These are phyloP conservation scores for Cerastis leucographa DNA, from an alignment of 2,888 invertebrate genomes.

Conservation along the genomic window DNA sequence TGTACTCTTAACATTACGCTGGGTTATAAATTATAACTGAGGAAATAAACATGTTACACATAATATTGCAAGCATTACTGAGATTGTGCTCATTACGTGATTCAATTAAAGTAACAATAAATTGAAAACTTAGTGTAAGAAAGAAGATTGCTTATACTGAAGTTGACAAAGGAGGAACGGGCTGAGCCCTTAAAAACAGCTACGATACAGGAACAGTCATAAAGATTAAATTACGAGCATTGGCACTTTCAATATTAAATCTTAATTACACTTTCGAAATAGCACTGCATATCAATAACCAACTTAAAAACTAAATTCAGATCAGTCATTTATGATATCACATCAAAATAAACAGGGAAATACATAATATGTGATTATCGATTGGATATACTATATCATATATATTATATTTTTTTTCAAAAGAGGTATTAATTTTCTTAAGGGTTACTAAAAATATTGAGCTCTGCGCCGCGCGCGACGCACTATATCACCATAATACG, in stretches of 20 bases:
- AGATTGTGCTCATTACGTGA: conserved; percentile 90
- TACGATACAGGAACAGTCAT: conserved; percentile 89
- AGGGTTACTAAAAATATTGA: conserved; percentile 91
- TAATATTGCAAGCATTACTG: conserved; percentile 91
- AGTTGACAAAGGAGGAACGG: conserved; percentile 73
- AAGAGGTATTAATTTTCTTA: conserved; percentile 91
- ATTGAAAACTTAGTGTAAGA: conserved; percentile 80
- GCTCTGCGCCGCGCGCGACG: conserved; percentile 88
- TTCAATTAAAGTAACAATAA: conserved; percentile 79
- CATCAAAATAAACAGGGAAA: conserved; percentile 91
- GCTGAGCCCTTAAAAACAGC: conserved; percentile 75
- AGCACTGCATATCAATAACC: conserved; percentile 91
- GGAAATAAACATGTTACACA: conserved; percentile 86
- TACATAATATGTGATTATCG: conserved; percentile 89
- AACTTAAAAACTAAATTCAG: conserved; percentile 92
- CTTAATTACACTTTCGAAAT: conserved; percentile 90
- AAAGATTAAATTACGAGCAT: conserved; percentile 91
- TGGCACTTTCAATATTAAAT: conserved; percentile 91
- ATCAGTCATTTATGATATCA: conserved; percentile 92
- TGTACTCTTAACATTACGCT: conserved; percentile 91
- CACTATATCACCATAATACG: conserved; percentile 90
- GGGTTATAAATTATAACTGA: conserved; percentile 87
- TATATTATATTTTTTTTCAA: conserved; percentile 89
- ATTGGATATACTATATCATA: conserved; percentile 89
- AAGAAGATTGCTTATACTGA: conserved; percentile 85